Percentiles rank a stretch among this genome's conserved stretches.
phyloP scores from a whole-genome alignment of 2,888 invertebrate genomes.

The Leptopilina drosophilae region DNA sequence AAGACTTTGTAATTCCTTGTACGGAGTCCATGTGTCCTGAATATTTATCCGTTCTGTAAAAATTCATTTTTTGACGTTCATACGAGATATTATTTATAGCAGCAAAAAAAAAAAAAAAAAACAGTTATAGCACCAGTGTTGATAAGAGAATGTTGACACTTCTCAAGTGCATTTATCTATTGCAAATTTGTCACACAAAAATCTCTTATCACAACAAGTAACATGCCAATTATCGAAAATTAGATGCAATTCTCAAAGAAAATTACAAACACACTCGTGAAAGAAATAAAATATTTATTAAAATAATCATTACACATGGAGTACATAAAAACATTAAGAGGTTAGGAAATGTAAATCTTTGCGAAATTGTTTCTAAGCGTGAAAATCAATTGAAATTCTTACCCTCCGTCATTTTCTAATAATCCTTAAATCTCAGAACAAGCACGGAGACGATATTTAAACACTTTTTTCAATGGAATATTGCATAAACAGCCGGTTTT shows the following conservation, averaged over 20 bases:
- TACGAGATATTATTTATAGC: too few relatives aligned
- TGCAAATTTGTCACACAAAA: too few relatives aligned
- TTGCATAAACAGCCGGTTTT: slow-evolving; percentile 31
- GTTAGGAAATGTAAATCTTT: background rate
- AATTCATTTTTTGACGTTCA: background rate
- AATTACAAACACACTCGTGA: background rate
- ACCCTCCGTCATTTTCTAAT: slow-evolving; percentile 35
- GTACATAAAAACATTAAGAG: background rate
- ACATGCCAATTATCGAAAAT: too few relatives aligned
- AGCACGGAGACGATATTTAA: background rate
- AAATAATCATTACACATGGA: slow-evolving; percentile 9
- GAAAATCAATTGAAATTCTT: background rate
- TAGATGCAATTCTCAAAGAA: too few relatives aligned
- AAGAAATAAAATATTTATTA: background rate
- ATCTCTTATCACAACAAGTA: too few relatives aligned
- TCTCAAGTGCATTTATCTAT: too few relatives aligned
- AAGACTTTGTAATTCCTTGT: slow-evolving; percentile 85
- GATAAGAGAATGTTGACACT: too few relatives aligned
- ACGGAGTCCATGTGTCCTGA: slow-evolving; percentile 92
- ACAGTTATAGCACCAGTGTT: too few relatives aligned
- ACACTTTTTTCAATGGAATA: background rate
- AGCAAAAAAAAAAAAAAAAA: too few relatives aligned
- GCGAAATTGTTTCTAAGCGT: background rate
- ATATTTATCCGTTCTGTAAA: slow-evolving; percentile 75
- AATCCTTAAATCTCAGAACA: background rate